phyloP scores from a whole-genome alignment of 2,888 invertebrate genomes.

The Hirtodrosophila confusa region DNA sequence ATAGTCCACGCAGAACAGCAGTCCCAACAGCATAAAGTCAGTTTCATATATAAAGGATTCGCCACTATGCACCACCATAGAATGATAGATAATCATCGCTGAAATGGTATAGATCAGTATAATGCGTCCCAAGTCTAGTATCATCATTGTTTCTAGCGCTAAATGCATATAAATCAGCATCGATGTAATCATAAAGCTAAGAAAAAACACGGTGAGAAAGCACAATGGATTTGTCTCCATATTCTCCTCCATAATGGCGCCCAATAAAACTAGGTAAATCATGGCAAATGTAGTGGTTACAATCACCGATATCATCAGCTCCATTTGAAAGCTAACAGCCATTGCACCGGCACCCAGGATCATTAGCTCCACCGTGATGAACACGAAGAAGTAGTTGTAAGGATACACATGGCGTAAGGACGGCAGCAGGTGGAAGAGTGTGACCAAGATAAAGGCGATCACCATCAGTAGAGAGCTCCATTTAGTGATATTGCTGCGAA shows the following conservation, averaged over 20 bases:
- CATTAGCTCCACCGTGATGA: conserved; percentile 6
- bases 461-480: conserved; percentile 2
- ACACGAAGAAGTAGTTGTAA: neutral
- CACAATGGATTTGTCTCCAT: conserved; percentile 18
- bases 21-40: conserved; percentile 12
- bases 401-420: neutral
- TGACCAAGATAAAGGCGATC: conserved; percentile 4
- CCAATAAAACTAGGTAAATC: neutral
- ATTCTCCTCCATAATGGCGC: neutral
- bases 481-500: neutral
- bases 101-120: conserved; percentile 11
- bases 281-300: no score
- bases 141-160: neutral
- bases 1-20: conserved; percentile 16
- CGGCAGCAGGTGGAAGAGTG: conserved; percentile 1
- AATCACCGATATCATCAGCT: no score
- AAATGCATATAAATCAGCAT: conserved; percentile 17
- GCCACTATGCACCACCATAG: conserved; percentile 2
- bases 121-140: conserved; percentile 6
- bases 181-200: conserved; percentile 6
- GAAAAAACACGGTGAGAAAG: conserved; percentile 19
- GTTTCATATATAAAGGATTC: neutral
- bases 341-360: conserved; percentile 2
- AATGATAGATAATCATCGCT: conserved; percentile 18
- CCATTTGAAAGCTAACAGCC: neutral